Base-by-base conservation (phyloP, 2,797 vertebrate species). In the Enteromius afrohamiltoni region DNA sequence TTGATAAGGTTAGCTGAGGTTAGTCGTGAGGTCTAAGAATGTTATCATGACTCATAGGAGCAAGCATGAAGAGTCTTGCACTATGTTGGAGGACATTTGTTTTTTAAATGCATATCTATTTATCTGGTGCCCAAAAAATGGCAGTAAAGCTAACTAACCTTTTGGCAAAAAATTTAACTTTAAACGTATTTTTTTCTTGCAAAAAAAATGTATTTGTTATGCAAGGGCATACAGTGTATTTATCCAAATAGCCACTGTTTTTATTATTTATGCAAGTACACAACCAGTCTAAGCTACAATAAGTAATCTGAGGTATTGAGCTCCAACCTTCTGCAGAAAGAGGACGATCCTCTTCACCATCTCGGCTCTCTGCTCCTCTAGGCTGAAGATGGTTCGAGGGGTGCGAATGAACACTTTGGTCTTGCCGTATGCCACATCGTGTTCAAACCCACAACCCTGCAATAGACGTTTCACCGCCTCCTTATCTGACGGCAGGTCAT, bases 391-490 rank as follows among this genome's bases (percentile, higher is more conserved):
- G 0, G 98, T 99, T 0, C 96, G 96, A 0, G 98, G 98, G 0
- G 98, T 99, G 79, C 98, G 96, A 90, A 99, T 96, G 92, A 99
- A 99, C 79, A 99, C 95, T 90, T 99, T 99, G 87, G 96, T 99
- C 87, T 96, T 98, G 79, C 98, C 98, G 0, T 97, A 99, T 53
- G 98, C 97, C 47, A 95, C 96, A 0, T 99, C 98, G 0, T 98
- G 94, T 88, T 99, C 96, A 34, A 98, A 98, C 0, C 95, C 95
- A 1, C 96, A 97, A 1, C 93, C 93, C 89, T 98, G 96, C 31
- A 99, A 87, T 31, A 99, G 95, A 87, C 95, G 94, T 93, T 93
- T 95, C 88, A 98, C 97, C 0, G 98, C 98, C 0, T 96, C 96
- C 69, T 92, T 94, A 93, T 99, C 98, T 0, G 98, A 98, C 0